Conservation (phyloP, 2,113 vertebrate genomes). For the Cochlearius cochlearius region DNA sequence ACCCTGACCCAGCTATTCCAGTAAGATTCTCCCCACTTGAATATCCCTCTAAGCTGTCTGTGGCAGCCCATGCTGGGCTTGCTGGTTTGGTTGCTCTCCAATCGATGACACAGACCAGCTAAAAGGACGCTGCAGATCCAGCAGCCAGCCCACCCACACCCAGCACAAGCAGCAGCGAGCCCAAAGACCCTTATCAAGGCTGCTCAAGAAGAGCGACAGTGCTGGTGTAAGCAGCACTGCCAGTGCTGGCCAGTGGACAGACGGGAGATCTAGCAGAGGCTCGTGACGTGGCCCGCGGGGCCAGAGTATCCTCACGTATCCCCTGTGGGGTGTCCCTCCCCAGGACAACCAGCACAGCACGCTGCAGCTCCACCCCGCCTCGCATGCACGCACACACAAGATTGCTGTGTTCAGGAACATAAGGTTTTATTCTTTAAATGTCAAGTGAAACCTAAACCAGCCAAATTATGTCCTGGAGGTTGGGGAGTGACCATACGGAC, state of each 20-base stretch:
- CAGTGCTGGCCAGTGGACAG: neutral
- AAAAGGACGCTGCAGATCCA: neutral
- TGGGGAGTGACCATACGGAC: neutral
- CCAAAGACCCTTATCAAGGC: fast-evolving
- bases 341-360: neutral
- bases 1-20: neutral
- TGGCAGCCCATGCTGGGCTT: neutral
- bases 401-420: neutral
- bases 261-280: neutral
- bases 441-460: constrained; percentile 62
- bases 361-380: neutral
- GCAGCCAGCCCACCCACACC: neutral
- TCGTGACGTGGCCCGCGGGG: neutral
- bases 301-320: neutral
- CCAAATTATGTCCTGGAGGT: constrained; percentile 30
- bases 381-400: fast-evolving
- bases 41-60: neutral
- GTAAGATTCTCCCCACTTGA: neutral
- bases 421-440: constrained; percentile 58
- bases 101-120: neutral
- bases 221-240: neutral
- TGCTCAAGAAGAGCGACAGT: neutral
- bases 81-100: neutral
- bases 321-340: neutral
- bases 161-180: neutral